Percentiles rank a stretch among this genome's conserved stretches.
These are phyloP conservation scores for Eulemur macaco DNA, from an alignment of 2,113 vertebrate genomes.

Conservation along the genomic window DNA sequence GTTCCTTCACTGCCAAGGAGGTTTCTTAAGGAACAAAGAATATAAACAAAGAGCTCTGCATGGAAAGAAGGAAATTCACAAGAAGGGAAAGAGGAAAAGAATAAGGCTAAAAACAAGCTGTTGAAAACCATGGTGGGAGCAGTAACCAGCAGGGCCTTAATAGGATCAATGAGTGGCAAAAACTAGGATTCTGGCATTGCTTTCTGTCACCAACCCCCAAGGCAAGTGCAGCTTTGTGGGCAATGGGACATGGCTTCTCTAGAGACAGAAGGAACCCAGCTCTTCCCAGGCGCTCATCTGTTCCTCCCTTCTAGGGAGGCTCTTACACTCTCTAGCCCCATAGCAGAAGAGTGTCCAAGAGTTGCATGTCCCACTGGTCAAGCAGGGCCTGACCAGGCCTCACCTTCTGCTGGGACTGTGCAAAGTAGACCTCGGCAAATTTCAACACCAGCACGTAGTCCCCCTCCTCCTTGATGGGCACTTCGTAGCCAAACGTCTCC, in stretches of 20 bases:
- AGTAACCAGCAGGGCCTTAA: background rate
- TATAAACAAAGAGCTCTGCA: background rate
- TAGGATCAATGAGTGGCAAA: background rate
- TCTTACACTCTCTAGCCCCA: background rate
- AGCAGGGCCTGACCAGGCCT: background rate
- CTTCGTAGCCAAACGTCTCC: constrained; percentile 97
- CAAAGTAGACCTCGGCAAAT: constrained; percentile 98
- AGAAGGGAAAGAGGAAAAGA: background rate
- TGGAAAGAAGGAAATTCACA: background rate
- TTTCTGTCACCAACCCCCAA: background rate
- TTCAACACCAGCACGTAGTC: constrained; percentile 98
- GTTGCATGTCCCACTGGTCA: background rate
- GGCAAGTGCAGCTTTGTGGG: background rate
- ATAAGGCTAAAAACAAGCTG: background rate
- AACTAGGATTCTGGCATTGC: background rate
- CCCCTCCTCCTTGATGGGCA: constrained; percentile 96
- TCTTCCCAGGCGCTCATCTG: background rate
- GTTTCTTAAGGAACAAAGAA: background rate
- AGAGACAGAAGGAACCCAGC: background rate
- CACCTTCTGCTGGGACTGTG: constrained; percentile 99
- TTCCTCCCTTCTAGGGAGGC: background rate
- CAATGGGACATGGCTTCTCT: background rate
- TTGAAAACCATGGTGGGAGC: background rate
- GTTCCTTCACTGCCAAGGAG: background rate
- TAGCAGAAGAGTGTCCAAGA: background rate